A percentile compares a stretch with the other conserved stretches of the same genome.
Evolutionary conservation across 1,140 invertebrate genomes (phyloP).

Genomic region (Trachymyrmex septentrionalis): DNA sequence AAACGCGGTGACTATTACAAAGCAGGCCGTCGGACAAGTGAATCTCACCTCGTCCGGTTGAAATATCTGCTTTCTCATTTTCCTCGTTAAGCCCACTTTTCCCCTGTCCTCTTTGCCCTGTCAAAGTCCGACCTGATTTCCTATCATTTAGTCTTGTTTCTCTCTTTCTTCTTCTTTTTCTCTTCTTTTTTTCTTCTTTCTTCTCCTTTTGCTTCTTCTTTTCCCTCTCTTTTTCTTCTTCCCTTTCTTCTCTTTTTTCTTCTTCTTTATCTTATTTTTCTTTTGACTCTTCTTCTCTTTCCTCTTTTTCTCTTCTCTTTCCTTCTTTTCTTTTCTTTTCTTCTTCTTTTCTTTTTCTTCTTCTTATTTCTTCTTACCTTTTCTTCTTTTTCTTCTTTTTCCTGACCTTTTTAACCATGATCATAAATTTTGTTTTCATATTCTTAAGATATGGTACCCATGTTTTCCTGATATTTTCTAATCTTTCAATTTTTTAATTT

Average conservation of each 20-base stretch:
- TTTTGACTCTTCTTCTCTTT: too few species aligned
- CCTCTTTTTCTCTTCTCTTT: not conserved
- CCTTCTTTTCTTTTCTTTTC: not conserved
- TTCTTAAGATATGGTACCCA: not conserved
- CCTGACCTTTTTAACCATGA: too few species aligned
- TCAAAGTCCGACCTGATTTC: not conserved
- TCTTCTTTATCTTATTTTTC: too few species aligned
- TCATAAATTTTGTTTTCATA: too few species aligned
- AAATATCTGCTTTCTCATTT: not conserved
- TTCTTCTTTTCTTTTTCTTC: not conserved
- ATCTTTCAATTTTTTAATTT: not conserved
- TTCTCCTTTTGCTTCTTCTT: too few species aligned
- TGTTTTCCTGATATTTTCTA: not conserved
- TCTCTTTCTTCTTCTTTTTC: not conserved
- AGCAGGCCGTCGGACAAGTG: not conserved
- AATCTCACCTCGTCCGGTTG: not conserved
- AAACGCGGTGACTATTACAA: conserved; percentile 11
- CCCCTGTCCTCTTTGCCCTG: not conserved
- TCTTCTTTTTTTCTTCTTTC: not conserved
- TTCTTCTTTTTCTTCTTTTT: not conserved
- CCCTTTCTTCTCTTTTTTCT: too few species aligned
- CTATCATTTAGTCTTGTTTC: too few species aligned
- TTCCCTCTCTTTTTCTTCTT: not conserved
- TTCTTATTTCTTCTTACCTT: not conserved
- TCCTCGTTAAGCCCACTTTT: not conserved